Evolutionary conservation across 2,888 invertebrate genomes (phyloP).

Genomic region (Dryocosmus kuriphilus): DNA sequence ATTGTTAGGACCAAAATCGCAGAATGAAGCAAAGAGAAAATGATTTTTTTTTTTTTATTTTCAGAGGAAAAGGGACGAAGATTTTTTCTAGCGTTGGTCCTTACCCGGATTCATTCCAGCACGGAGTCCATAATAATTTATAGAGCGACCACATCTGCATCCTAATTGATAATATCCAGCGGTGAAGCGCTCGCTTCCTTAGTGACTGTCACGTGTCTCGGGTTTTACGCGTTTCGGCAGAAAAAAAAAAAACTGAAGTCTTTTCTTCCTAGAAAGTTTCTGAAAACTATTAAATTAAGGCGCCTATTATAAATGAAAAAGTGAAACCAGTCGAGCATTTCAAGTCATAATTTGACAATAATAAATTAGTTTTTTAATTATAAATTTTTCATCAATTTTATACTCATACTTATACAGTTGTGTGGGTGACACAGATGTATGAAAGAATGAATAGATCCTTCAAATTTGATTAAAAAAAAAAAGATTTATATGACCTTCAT

Average conservation of each 20-base stretch:
- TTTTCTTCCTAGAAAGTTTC: conserved; percentile 39
- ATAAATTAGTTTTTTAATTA: not conserved
- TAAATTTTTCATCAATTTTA: not conserved
- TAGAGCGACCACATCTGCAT: conserved; percentile 62
- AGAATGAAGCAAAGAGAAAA: conserved; percentile 12
- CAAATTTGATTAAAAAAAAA: too few relatives aligned
- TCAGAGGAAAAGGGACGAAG: not conserved
- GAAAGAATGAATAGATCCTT: too few relatives aligned
- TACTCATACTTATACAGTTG: too few relatives aligned
- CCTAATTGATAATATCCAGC: conserved; percentile 68
- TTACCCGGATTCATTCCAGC: conserved; percentile 45
- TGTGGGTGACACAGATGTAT: too few relatives aligned
- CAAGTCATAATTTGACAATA: not conserved
- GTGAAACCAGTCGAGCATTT: not conserved
- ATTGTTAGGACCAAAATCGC: conserved; percentile 5
- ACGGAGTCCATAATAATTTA: conserved; percentile 63
- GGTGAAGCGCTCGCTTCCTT: conserved; percentile 48
- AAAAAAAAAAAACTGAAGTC: conserved; percentile 40
- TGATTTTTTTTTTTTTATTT: not conserved
- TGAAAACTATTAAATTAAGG: conserved; percentile 42
- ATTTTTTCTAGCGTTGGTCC: conserved; percentile 6
- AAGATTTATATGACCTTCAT: too few relatives aligned
- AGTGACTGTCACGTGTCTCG: conserved; percentile 23
- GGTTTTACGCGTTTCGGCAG: conserved; percentile 43
- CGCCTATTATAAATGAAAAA: not conserved